phyloP scores from a whole-genome alignment of 2,113 vertebrate genomes.

The Microtus oregoni region DNA sequence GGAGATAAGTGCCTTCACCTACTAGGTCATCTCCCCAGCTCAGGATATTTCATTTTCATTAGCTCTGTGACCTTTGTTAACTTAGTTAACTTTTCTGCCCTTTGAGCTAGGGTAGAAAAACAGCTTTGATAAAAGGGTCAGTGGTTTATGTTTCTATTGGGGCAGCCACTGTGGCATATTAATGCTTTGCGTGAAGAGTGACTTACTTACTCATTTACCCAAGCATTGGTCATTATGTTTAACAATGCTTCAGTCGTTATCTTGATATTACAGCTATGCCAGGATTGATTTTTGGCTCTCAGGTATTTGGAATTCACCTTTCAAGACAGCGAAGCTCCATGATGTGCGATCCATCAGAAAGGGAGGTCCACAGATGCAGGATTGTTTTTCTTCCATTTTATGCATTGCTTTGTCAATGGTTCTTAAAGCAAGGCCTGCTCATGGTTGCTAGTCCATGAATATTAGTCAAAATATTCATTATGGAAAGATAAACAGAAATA shows the following conservation, averaged over 20 bases:
- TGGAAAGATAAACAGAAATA: neutral
- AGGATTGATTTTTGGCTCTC: neutral
- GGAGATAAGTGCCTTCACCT: neutral
- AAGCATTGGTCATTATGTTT: neutral
- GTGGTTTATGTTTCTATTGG: neutral
- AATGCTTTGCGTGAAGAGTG: neutral
- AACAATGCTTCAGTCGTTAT: neutral
- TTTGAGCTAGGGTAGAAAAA: neutral
- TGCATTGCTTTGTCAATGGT: neutral
- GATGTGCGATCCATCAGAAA: neutral
- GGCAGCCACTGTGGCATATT: neutral
- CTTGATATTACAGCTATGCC: neutral
- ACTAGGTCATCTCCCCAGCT: neutral
- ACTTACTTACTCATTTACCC: neutral
- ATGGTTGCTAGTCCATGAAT: neutral
- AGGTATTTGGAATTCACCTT: neutral
- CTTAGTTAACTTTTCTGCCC: neutral
- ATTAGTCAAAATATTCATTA: neutral
- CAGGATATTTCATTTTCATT: neutral
- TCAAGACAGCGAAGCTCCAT: neutral
- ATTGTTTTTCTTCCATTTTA: neutral
- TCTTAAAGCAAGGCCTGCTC: neutral
- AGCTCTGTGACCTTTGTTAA: neutral
- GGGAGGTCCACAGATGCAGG: neutral
- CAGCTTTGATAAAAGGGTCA: neutral